phyloP scores from a whole-genome alignment of 2,113 vertebrate species.

The Xiphophorus maculatus region DNA sequence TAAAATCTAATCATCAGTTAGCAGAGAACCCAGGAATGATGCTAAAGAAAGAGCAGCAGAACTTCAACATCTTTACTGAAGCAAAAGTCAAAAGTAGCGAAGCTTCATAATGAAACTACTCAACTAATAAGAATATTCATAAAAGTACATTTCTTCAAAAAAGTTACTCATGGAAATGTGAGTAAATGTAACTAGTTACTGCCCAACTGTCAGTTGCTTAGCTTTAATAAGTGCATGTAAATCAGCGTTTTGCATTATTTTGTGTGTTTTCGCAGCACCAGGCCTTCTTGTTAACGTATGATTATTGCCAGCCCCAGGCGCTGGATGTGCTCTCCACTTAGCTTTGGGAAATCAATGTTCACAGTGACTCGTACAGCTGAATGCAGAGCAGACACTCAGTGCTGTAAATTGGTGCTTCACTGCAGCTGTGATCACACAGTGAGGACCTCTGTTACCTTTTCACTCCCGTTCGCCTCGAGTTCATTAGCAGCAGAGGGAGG shows the following conservation, averaged over 20 bases:
- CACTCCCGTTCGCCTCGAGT: conserved; percentile 29
- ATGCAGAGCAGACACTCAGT: conserved; percentile 26
- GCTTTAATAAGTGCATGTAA: conserved; percentile 21
- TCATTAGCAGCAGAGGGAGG: conserved; percentile 33
- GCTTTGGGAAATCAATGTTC: conserved; percentile 54
- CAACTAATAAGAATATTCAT: too few species aligned
- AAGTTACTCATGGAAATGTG: too few species aligned
- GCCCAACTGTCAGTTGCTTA: not conserved
- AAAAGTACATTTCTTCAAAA: too few species aligned
- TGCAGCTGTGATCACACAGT: conserved; percentile 43
- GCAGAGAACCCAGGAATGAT: too few species aligned
- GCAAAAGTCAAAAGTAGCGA: too few species aligned
- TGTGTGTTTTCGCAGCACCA: conserved; percentile 8
- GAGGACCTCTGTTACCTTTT: conserved; percentile 34
- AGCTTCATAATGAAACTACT: too few species aligned
- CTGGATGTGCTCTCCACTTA: conserved; percentile 36
- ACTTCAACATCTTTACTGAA: too few species aligned
- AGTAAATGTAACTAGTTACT: too few species aligned
- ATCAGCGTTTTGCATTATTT: conserved; percentile 6
- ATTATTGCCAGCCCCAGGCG: conserved; percentile 21
- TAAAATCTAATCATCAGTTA: too few species aligned
- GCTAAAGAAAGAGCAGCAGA: too few species aligned
- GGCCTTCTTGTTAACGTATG: conserved; percentile 27
- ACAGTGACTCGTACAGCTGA: conserved; percentile 41
- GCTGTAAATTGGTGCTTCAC: conserved; percentile 38